Evolutionary conservation across 1,140 invertebrate species (phyloP).

Genomic region (Popillia japonica): DNA sequence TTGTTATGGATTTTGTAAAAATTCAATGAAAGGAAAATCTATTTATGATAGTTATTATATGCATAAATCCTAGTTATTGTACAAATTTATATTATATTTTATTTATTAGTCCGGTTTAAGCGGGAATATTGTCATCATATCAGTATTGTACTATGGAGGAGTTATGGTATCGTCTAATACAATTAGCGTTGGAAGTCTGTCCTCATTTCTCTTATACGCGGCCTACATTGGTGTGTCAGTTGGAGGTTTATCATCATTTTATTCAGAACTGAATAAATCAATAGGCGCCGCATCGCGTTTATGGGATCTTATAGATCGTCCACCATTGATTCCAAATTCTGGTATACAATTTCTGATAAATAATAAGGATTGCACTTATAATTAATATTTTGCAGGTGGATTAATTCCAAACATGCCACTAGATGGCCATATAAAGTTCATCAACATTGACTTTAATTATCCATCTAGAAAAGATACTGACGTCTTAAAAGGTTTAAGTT

Average conservation of each 20-base stretch:
- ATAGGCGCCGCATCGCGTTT: slow-evolving; percentile 88
- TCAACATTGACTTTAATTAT: slow-evolving; percentile 74
- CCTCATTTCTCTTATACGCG: slow-evolving; percentile 91
- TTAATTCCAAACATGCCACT: slow-evolving; percentile 62
- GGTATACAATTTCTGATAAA: slow-evolving; percentile 62
- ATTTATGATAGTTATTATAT: too few species aligned
- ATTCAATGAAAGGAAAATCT: too few species aligned
- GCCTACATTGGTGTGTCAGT: slow-evolving; percentile 92
- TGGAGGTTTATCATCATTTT: slow-evolving; percentile 87
- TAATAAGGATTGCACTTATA: background rate
- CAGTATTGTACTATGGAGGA: slow-evolving; percentile 94
- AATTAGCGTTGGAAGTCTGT: slow-evolving; percentile 89
- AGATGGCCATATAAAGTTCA: slow-evolving; percentile 75
- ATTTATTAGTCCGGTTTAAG: slow-evolving; percentile 85
- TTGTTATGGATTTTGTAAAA: too few species aligned
- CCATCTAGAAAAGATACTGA: slow-evolving; percentile 70
- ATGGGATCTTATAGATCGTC: slow-evolving; percentile 88
- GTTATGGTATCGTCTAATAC: slow-evolving; percentile 82
- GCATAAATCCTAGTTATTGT: too few species aligned
- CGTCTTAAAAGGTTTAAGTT: slow-evolving; percentile 73
- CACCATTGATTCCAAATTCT: slow-evolving; percentile 75
- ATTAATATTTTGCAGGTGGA: slow-evolving; percentile 63
- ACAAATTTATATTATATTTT: too few species aligned
- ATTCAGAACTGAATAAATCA: slow-evolving; percentile 92
- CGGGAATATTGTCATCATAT: slow-evolving; percentile 90